Percentiles rank a stretch among this genome's conserved stretches.
Conservation (phyloP, 2,797 vertebrate genomes). For the Eidolon dupreanum region DNA sequence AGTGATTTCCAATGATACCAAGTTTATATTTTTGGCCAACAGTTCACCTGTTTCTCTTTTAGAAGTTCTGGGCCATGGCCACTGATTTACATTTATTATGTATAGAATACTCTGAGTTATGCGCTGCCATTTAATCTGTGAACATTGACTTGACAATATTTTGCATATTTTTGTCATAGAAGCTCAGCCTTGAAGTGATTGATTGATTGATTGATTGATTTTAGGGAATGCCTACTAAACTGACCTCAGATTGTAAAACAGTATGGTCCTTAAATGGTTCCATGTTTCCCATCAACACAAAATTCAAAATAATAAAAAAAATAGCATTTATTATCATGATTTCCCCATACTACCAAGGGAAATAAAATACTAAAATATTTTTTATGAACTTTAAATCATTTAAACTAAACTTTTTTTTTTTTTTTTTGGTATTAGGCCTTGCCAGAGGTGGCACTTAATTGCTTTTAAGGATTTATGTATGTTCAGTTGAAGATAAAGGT, state of each 20-base stretch:
- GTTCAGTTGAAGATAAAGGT: background rate
- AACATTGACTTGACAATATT: background rate
- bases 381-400: slow-evolving; percentile 6
- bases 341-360: background rate
- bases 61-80: background rate
- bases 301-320: slow-evolving; percentile 1
- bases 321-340: background rate
- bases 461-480: background rate
- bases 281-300: background rate
- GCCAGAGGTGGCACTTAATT: background rate
- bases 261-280: background rate
- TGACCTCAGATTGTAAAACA: slow-evolving; percentile 5
- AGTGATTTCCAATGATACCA: background rate
- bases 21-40: background rate
- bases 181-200: background rate
- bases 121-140: background rate
- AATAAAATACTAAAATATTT: too few species aligned
- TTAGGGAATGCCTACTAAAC: background rate
- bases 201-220: background rate
- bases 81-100: background rate
- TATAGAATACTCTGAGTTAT: background rate
- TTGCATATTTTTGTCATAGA: background rate
- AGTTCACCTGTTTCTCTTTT: background rate
- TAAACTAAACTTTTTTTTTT: background rate
- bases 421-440: background rate